Conservation (phyloP, 2,888 invertebrate species). For the Cyclophora albipunctata region DNA sequence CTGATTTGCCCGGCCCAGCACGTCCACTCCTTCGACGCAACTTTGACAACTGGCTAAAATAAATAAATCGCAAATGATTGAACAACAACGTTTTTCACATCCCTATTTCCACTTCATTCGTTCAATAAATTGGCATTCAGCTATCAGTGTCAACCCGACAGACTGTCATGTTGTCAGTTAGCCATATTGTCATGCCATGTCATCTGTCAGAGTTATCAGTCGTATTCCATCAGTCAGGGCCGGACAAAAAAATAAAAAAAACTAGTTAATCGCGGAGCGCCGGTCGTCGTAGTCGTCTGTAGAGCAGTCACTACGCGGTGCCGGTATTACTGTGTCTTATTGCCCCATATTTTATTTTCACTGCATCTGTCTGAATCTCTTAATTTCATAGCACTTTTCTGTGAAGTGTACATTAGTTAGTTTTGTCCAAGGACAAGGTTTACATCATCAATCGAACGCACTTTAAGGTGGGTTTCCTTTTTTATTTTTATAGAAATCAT, state of each 20-base stretch:
- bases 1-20: slow-evolving; percentile 31
- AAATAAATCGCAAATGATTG: no score
- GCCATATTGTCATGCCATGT: no score
- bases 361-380: slow-evolving; percentile 28
- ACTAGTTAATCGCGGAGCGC: slow-evolving; percentile 55
- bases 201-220: no score
- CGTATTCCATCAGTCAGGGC: no score
- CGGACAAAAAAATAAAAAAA: no score
- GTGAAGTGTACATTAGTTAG: slow-evolving; percentile 50
- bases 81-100: no score
- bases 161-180: no score
- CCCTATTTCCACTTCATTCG: no score
- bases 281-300: slow-evolving; percentile 57
- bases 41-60: no score
- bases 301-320: slow-evolving; percentile 51
- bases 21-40: slow-evolving; percentile 26
- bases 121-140: no score
- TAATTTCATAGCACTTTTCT: slow-evolving; percentile 37
- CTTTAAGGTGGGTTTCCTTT: slow-evolving; percentile 54
- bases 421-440: slow-evolving; percentile 43
- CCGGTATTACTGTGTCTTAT: slow-evolving; percentile 54
- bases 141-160: no score
- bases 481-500: slow-evolving; percentile 29
- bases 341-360: slow-evolving; percentile 23
- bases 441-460: slow-evolving; percentile 44